Evolutionary conservation across 2,797 vertebrate species (phyloP).

Genomic region (Odontamblyopus lacepedii): DNA sequence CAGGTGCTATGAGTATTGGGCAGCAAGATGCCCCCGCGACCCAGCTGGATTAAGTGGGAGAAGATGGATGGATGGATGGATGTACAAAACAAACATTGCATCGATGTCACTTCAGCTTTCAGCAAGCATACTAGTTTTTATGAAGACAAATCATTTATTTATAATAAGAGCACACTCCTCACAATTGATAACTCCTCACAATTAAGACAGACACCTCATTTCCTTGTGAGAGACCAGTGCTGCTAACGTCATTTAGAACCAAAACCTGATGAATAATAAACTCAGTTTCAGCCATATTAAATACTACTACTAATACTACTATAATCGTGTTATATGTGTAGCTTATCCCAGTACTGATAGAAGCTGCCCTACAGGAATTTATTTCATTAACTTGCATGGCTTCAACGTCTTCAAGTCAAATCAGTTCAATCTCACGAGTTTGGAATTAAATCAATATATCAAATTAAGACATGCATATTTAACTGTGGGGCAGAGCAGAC

Average conservation of each 20-base stretch:
- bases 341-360: slow-evolving; percentile 6
- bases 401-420: slow-evolving; percentile 48
- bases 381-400: slow-evolving; percentile 56
- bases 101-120: neutral
- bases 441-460: slow-evolving; percentile 41
- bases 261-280: neutral
- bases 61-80: too few relatives aligned
- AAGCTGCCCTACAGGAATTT: slow-evolving; percentile 42
- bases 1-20: too few relatives aligned
- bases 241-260: neutral
- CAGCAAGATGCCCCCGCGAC: too few relatives aligned
- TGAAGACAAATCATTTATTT: neutral
- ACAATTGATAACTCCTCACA: neutral
- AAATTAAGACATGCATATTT: slow-evolving; percentile 42
- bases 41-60: too few relatives aligned
- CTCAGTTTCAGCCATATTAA: neutral
- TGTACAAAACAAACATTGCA: neutral
- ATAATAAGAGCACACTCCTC: neutral
- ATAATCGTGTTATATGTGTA: slow-evolving; percentile 9
- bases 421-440: slow-evolving; percentile 35
- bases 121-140: neutral
- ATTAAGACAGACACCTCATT: neutral
- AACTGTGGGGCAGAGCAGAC: slow-evolving; percentile 13
- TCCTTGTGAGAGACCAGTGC: neutral
- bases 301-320: neutral